A percentile compares a stretch with the other conserved stretches of the same genome.
These are phyloP conservation scores for Bombus polaris DNA, from an alignment of 1,140 invertebrate species.

Conservation along the genomic window DNA sequence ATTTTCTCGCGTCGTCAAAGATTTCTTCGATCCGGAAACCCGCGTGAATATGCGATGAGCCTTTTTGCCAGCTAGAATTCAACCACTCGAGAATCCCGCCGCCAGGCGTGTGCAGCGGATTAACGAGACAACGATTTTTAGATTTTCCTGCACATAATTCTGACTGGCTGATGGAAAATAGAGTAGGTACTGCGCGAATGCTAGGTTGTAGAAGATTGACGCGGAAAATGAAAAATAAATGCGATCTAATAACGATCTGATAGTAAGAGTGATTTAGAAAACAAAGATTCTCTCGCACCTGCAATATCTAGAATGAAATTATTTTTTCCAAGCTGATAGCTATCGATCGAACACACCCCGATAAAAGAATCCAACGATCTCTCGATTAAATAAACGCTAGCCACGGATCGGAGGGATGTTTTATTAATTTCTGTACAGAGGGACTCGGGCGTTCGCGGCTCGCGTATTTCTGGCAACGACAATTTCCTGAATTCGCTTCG, in stretches of 20 bases:
- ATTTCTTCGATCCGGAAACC: background rate
- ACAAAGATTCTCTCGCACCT: background rate
- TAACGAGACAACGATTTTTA: background rate
- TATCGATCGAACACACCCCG: background rate
- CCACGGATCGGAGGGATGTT: background rate
- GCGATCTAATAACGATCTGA: no score
- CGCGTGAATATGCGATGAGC: conserved; percentile 10
- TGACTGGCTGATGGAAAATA: background rate
- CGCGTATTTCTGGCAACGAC: conserved; percentile 7
- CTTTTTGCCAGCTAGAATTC: background rate
- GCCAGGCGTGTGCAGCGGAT: background rate
- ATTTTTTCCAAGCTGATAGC: background rate
- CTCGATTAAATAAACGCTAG: background rate
- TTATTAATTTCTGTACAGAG: conserved; percentile 19
- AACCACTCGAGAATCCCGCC: background rate
- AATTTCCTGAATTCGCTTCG: background rate
- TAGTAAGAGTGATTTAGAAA: background rate
- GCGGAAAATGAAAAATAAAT: no score
- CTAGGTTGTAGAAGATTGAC: no score
- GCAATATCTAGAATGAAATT: background rate
- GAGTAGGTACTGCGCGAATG: no score
- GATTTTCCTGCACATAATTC: no score
- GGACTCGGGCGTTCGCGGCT: no score
- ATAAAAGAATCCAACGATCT: background rate
- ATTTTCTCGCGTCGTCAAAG: background rate